Evolutionary conservation across 2,888 invertebrate species (phyloP).

Genomic region (Romanomermis culicivorax): DNA sequence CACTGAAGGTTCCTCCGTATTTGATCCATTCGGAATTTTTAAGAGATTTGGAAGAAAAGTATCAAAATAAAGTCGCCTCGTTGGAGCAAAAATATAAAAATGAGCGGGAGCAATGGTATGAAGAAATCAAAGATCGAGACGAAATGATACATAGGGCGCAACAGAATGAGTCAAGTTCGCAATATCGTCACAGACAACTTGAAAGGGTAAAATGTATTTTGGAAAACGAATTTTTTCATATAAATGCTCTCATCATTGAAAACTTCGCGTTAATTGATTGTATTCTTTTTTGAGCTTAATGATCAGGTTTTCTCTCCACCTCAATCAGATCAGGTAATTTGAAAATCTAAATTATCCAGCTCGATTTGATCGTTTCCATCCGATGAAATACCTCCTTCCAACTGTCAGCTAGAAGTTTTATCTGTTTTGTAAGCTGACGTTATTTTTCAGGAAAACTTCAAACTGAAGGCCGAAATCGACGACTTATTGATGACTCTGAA

Average conservation of each 20-base stretch:
- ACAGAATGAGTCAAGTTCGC: constrained; percentile 1
- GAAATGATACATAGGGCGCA: neutral
- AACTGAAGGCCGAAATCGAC: constrained; percentile 1
- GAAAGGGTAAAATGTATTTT: neutral
- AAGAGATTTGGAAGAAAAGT: constrained; percentile 2
- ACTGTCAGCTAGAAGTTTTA: too few species aligned
- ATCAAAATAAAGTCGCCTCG: neutral
- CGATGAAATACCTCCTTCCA: too few species aligned
- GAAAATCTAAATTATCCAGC: neutral
- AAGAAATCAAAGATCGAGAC: constrained; percentile 2
- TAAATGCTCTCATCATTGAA: too few species aligned
- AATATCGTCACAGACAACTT: neutral
- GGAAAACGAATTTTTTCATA: too few species aligned
- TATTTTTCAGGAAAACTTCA: constrained; percentile 1
- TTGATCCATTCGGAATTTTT: too few species aligned
- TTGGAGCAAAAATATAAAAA: constrained; percentile 2
- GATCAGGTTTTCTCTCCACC: too few species aligned
- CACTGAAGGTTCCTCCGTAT: too few species aligned
- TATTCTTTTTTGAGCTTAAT: too few species aligned
- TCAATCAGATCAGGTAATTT: too few species aligned
- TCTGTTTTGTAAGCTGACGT: too few species aligned
- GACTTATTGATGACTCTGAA: neutral
- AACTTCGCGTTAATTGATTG: too few species aligned
- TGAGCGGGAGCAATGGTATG: constrained; percentile 9
- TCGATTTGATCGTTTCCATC: too few species aligned